phyloP scores from a whole-genome alignment of 1,140 invertebrate genomes.

The Atopsyche davidsoni region DNA sequence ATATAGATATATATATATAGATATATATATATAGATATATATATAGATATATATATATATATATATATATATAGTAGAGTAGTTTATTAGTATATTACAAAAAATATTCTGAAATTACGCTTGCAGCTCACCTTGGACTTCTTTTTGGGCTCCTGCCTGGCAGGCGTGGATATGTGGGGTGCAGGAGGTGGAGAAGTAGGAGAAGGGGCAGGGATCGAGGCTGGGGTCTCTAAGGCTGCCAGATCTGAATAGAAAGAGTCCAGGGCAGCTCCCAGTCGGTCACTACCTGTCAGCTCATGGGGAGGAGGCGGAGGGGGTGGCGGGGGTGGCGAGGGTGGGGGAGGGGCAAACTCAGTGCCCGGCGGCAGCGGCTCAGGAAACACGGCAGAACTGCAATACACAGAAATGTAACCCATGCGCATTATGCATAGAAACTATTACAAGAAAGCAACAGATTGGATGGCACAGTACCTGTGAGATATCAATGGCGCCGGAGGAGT shows the following conservation, averaged over 20 bases:
- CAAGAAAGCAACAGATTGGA: too few relatives aligned
- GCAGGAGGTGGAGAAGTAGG: neutral
- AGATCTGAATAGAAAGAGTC: slow-evolving; percentile 27
- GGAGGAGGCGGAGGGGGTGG: neutral
- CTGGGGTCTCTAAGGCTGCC: slow-evolving; percentile 16
- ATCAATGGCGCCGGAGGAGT: neutral
- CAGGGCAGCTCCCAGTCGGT: slow-evolving; percentile 18
- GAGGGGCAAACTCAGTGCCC: slow-evolving; percentile 6
- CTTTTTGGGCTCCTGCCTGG: too few relatives aligned
- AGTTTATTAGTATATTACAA: too few relatives aligned
- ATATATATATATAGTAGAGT: too few relatives aligned
- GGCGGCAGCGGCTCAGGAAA: slow-evolving; percentile 12
- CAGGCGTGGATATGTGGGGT: neutral
- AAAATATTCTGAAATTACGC: too few relatives aligned
- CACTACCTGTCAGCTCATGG: neutral
- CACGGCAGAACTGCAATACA: neutral
- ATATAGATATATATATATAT: too few relatives aligned
- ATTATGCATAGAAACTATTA: neutral
- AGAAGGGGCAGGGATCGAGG: neutral
- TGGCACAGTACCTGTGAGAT: too few relatives aligned
- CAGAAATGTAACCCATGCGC: neutral
- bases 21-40: too few relatives aligned
- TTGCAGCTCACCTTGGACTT: too few relatives aligned
- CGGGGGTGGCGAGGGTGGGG: slow-evolving; percentile 1
- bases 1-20: too few relatives aligned